Percentiles rank a stretch among this genome's conserved stretches.
phyloP scores from a whole-genome alignment of 2,113 vertebrate species.

The Phycodurus eques region DNA sequence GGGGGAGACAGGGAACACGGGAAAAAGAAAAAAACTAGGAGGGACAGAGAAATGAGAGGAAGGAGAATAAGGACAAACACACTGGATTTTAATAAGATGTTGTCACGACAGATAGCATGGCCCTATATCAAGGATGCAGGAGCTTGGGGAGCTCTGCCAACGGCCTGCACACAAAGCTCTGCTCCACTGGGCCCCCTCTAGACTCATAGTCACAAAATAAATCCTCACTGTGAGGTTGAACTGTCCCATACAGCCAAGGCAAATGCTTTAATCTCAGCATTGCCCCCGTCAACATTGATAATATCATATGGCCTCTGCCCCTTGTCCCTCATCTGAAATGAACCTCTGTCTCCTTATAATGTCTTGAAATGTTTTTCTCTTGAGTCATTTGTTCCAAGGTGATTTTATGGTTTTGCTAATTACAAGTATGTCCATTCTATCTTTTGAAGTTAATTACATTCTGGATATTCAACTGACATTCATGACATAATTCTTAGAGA shows the following conservation, averaged over 20 bases:
- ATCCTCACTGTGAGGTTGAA: constrained; percentile 25
- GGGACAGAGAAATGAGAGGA: constrained; percentile 21
- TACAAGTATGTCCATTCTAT: neutral
- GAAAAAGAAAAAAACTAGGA: constrained; percentile 14
- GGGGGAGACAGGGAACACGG: constrained; percentile 29
- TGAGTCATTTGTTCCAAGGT: neutral
- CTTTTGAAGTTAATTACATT: neutral
- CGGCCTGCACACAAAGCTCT: constrained; percentile 41
- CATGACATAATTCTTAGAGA: too few species aligned
- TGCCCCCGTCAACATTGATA: constrained; percentile 8
- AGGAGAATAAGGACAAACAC: constrained; percentile 55
- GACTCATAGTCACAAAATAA: constrained; percentile 36
- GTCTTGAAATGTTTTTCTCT: neutral
- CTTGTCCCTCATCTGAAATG: constrained; percentile 6
- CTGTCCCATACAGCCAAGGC: neutral
- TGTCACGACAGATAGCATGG: constrained; percentile 63
- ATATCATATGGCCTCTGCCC: neutral
- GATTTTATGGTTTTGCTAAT: neutral
- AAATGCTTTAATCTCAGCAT: constrained; percentile 11
- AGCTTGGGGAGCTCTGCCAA: constrained; percentile 59
- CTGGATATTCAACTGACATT: too few species aligned
- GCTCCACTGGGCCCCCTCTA: constrained; percentile 42
- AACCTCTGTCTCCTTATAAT: neutral
- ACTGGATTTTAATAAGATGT: constrained; percentile 70
- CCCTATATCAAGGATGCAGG: constrained; percentile 55